phyloP scores from a whole-genome alignment of 1,140 invertebrate genomes.

The Saccostrea cuccullata region DNA sequence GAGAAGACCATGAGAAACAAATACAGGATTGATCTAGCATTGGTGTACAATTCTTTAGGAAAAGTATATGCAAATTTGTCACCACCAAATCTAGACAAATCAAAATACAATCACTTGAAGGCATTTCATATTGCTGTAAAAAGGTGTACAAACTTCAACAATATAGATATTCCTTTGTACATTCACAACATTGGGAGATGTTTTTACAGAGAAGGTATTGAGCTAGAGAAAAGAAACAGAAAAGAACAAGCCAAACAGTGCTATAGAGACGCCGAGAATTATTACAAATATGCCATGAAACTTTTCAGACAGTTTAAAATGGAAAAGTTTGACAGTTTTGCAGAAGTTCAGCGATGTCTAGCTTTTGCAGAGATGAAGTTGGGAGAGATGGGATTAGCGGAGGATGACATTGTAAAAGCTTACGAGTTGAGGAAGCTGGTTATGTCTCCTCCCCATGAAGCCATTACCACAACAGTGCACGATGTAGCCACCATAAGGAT shows the following conservation, averaged over 20 bases:
- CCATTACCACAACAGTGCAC: not conserved
- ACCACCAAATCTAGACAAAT: slow-evolving; percentile 13
- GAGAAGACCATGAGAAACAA: slow-evolving; percentile 29
- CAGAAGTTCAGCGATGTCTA: not conserved
- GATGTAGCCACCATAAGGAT: slow-evolving; percentile 2
- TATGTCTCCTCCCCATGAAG: slow-evolving; percentile 1
- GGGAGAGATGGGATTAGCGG: not conserved
- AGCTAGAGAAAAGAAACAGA: not conserved
- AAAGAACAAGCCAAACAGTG: not conserved
- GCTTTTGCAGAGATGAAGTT: not conserved
- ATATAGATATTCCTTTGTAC: slow-evolving; percentile 33
- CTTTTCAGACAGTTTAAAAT: not conserved
- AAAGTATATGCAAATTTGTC: not conserved
- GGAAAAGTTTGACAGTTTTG: slow-evolving; percentile 27
- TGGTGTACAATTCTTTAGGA: slow-evolving; percentile 37
- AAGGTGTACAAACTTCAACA: slow-evolving; percentile 24
- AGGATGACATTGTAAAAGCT: not conserved
- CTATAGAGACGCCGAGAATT: not conserved
- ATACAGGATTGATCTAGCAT: slow-evolving; percentile 32
- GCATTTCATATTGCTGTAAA: not conserved
- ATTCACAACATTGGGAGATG: slow-evolving; percentile 40
- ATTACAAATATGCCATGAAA: slow-evolving; percentile 1
- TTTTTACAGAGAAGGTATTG: slow-evolving; percentile 37
- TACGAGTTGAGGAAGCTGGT: not conserved
- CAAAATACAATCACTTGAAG: slow-evolving; percentile 24